phyloP scores from a whole-genome alignment of 2,888 invertebrate genomes.

The Antheraea yamamai region DNA sequence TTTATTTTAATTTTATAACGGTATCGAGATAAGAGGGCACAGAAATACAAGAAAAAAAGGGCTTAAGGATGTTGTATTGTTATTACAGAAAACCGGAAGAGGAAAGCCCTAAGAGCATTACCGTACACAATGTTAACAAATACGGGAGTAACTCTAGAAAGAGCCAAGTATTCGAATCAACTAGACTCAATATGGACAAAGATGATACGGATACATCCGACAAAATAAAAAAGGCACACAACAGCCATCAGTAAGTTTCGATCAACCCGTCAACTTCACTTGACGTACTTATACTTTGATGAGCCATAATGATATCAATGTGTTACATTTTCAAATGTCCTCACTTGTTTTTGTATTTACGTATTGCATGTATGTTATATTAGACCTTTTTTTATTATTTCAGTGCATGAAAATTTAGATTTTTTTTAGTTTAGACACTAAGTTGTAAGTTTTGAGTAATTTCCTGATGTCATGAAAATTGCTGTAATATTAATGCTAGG shows the following conservation, averaged over 20 bases:
- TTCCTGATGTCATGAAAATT: background rate
- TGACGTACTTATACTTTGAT: background rate
- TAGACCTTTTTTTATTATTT: constrained; percentile 27
- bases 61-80: constrained; percentile 50
- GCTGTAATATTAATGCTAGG: constrained; percentile 7
- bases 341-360: constrained; percentile 6
- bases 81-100: constrained; percentile 79
- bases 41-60: constrained; percentile 31
- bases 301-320: constrained; percentile 37
- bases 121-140: constrained; percentile 73
- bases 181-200: constrained; percentile 86
- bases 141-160: constrained; percentile 78
- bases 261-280: constrained; percentile 31
- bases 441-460: background rate
- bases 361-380: constrained; percentile 19
- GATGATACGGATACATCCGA: constrained; percentile 89
- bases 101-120: constrained; percentile 72
- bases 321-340: constrained; percentile 37
- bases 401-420: constrained; percentile 22
- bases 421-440: background rate
- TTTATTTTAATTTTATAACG: background rate
- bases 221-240: constrained; percentile 78
- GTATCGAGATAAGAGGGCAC: background rate
- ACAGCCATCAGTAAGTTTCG: constrained; percentile 70
- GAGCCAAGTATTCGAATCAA: constrained; percentile 87